Percentiles rank a stretch among this genome's conserved stretches.
Conservation (phyloP, 2,888 invertebrate genomes). For the Saturnia pavonia region DNA sequence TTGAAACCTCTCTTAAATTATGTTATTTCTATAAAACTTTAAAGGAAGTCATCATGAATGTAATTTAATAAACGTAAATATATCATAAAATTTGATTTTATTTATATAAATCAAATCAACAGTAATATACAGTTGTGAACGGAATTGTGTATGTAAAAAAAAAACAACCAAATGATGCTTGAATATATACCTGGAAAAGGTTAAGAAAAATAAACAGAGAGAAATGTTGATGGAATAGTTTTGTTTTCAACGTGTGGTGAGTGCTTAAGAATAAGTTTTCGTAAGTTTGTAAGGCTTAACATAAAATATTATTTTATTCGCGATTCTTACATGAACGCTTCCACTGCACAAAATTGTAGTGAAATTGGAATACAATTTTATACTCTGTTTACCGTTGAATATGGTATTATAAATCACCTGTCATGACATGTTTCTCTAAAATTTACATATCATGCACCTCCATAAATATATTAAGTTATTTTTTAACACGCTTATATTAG, state of each 20-base stretch:
- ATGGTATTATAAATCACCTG: neutral
- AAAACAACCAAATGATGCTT: neutral
- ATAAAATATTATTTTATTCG: neutral
- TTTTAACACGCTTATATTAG: no score
- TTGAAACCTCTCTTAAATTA: no score
- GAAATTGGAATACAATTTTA: neutral
- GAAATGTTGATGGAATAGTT: slow-evolving; percentile 14
- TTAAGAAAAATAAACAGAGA: slow-evolving; percentile 9
- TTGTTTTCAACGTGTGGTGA: slow-evolving; percentile 7
- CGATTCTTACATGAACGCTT: neutral
- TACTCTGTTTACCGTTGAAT: neutral
- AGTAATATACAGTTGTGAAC: neutral
- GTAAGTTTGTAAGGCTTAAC: neutral
- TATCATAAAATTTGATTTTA: no score
- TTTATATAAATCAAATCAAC: no score
- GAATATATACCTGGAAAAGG: neutral
- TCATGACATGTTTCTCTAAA: neutral
- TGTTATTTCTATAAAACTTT: no score
- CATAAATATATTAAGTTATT: no score
- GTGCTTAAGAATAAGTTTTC: neutral
- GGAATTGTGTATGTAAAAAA: neutral
- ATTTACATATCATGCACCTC: neutral
- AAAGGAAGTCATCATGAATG: no score
- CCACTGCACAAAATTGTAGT: neutral
- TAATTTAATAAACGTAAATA: no score